Conservation (phyloP, 2,113 vertebrate genomes). For the Crotalus viridis region DNA sequence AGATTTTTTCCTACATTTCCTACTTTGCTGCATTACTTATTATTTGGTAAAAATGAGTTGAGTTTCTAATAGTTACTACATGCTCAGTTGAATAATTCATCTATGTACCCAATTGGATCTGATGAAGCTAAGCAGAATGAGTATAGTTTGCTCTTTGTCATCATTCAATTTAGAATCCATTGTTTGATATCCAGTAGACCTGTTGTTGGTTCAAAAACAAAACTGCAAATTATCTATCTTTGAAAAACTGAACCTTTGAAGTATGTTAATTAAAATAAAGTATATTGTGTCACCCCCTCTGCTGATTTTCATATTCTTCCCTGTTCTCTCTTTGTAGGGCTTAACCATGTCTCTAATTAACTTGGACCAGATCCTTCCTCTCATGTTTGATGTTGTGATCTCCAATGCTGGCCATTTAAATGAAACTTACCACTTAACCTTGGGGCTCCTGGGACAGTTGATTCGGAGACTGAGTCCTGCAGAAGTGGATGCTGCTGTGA, state of each 20-base stretch:
- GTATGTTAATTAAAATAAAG: background rate
- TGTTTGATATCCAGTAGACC: background rate
- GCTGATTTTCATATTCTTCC: background rate
- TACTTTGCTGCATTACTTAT: no score
- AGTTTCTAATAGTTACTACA: no score
- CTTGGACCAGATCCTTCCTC: slow-evolving; percentile 86
- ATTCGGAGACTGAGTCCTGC: slow-evolving; percentile 82
- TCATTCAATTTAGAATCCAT: background rate
- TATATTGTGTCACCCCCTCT: rapidly evolving
- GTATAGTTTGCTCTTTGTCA: no score
- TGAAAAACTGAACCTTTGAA: background rate
- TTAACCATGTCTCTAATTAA: slow-evolving; percentile 78
- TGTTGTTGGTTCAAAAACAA: background rate
- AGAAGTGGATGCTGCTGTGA: slow-evolving; percentile 86
- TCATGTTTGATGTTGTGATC: slow-evolving; percentile 92
- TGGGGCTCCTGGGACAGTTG: slow-evolving; percentile 93
- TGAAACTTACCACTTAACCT: slow-evolving; percentile 91
- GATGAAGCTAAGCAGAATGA: no score
- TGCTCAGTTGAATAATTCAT: no score
- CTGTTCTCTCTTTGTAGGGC: slow-evolving; percentile 66
- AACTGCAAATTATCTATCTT: background rate
- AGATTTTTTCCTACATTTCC: no score
- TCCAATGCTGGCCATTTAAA: slow-evolving; percentile 94
- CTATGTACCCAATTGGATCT: no score
- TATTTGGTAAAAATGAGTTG: no score